A percentile compares a stretch with the other conserved stretches of the same genome.
These are phyloP conservation scores for Amphilophus citrinellus DNA, from an alignment of 2,113 vertebrate species.

Conservation along the genomic window DNA sequence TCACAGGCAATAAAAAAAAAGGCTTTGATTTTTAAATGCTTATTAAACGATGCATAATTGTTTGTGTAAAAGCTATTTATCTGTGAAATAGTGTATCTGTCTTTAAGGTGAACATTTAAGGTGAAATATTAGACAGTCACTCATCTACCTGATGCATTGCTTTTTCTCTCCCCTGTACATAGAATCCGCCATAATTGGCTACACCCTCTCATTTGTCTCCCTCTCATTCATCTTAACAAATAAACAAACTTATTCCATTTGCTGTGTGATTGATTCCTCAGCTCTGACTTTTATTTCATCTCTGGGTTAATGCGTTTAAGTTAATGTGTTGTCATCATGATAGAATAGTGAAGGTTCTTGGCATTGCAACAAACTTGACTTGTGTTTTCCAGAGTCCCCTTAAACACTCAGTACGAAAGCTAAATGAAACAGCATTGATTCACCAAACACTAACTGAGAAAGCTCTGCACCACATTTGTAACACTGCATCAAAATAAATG, in stretches of 20 bases:
- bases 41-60: conserved; percentile 19
- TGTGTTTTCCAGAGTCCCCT: conserved; percentile 5
- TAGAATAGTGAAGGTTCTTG: conserved; percentile 7
- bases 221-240: conserved; percentile 36
- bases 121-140: conserved; percentile 30
- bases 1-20: conserved; percentile 7
- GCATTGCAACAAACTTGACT: conserved; percentile 3
- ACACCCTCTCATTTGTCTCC: conserved; percentile 19
- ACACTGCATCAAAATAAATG: conserved; percentile 6
- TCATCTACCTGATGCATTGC: conserved; percentile 26
- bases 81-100: conserved; percentile 35
- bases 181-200: conserved; percentile 33
- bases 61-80: conserved; percentile 34
- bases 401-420: conserved; percentile 8
- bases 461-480: background rate
- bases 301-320: conserved; percentile 37
- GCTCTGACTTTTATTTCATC: conserved; percentile 33
- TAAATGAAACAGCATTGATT: conserved; percentile 28
- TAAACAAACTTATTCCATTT: conserved; percentile 49
- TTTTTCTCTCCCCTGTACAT: conserved; percentile 21
- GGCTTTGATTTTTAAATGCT: conserved; percentile 37
- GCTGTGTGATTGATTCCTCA: conserved; percentile 36
- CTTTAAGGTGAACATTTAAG: conserved; percentile 36
- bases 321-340: conserved; percentile 39
- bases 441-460: background rate